Conservation (phyloP, 2,113 vertebrate genomes). For the Plotosus lineatus region DNA sequence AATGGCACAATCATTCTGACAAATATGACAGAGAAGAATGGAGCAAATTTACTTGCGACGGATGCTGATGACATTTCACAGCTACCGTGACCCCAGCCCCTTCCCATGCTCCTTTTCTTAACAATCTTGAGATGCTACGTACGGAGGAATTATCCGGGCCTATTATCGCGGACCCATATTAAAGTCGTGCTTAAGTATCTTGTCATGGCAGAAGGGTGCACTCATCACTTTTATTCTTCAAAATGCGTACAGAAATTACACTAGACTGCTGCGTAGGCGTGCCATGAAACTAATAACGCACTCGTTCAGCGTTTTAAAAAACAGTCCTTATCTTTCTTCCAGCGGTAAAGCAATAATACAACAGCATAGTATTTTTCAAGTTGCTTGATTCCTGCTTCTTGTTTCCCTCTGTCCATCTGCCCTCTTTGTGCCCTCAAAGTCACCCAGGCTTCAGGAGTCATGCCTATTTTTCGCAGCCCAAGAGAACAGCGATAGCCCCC, state of each 20-base stretch:
- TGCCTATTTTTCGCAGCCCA: slow-evolving; percentile 47
- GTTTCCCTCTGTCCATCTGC: neutral
- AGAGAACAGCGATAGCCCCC: slow-evolving; percentile 46
- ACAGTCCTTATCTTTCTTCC: neutral
- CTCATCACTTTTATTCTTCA: neutral
- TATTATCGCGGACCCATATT: neutral
- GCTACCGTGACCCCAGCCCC: neutral
- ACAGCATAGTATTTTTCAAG: neutral
- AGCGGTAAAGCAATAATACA: neutral
- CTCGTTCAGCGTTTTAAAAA: neutral
- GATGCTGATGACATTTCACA: neutral
- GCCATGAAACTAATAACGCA: neutral
- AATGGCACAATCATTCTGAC: neutral
- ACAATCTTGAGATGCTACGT: neutral
- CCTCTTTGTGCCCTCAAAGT: slow-evolving; percentile 33
- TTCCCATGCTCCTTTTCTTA: neutral
- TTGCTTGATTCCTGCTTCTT: neutral
- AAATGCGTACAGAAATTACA: neutral
- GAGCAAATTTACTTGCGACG: neutral
- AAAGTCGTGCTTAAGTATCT: neutral
- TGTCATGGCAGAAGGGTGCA: neutral
- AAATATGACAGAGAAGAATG: neutral
- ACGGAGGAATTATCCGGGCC: neutral
- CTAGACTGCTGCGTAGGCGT: neutral
- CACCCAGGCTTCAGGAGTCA: slow-evolving; percentile 29